Conservation (phyloP, 2,113 vertebrate genomes). For the Leuciscus idus region DNA sequence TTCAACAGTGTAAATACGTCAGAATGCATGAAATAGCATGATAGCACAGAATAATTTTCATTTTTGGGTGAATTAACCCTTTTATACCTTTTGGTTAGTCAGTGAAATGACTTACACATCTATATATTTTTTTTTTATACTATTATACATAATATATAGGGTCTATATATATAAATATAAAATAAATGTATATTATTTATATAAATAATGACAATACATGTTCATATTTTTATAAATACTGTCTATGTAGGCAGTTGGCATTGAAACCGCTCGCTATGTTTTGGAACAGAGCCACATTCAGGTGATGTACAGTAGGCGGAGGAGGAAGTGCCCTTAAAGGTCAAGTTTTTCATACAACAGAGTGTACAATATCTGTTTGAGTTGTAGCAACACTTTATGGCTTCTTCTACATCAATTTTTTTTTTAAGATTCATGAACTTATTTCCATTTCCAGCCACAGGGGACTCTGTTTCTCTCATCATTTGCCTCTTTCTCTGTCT, state of each 20-base stretch:
- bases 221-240: too few relatives aligned
- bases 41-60: too few relatives aligned
- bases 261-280: too few relatives aligned
- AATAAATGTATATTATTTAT: not conserved
- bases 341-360: slow-evolving; percentile 11
- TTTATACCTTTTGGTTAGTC: not conserved
- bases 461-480: slow-evolving; percentile 24
- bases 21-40: too few relatives aligned
- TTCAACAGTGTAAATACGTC: too few relatives aligned
- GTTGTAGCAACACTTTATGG: not conserved
- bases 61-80: too few relatives aligned
- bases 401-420: not conserved
- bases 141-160: not conserved
- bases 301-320: slow-evolving; percentile 2
- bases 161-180: not conserved
- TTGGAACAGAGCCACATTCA: not conserved
- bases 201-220: too few relatives aligned
- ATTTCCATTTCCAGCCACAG: slow-evolving; percentile 3
- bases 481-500: slow-evolving; percentile 34
- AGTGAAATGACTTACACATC: not conserved
- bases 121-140: not conserved
- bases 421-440: slow-evolving; percentile 21
- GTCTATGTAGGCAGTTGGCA: too few relatives aligned
- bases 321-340: not conserved
- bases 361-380: not conserved